These are phyloP conservation scores for Balaenoptera acutorostrata DNA, from an alignment of 2,113 vertebrate genomes.

Conservation along the genomic window DNA sequence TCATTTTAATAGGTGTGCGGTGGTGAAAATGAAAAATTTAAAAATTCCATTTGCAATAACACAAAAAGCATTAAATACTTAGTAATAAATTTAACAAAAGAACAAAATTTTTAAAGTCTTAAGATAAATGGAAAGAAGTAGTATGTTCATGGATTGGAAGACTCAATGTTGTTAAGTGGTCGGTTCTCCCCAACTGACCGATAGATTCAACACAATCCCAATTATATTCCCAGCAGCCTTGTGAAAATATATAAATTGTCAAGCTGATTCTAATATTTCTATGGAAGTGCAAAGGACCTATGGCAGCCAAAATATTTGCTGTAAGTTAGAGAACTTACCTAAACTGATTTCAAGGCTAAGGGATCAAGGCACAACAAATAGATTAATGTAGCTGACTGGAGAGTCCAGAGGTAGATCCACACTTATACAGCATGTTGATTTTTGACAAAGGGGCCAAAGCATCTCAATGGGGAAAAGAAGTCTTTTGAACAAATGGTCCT, in stretches of 20 bases:
- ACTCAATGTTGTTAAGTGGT: background rate
- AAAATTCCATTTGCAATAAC: background rate
- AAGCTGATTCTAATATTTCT: background rate
- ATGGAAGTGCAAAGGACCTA: background rate
- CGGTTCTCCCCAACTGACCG: accelerated
- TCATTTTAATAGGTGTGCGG: background rate
- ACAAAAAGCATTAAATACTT: background rate
- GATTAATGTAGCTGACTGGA: background rate
- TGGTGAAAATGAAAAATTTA: background rate
- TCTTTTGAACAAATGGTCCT: background rate
- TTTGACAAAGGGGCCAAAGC: background rate
- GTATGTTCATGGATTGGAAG: background rate
- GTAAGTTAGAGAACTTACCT: background rate
- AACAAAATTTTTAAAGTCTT: background rate
- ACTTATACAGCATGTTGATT: background rate
- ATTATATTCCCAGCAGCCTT: background rate
- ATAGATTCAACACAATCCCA: background rate
- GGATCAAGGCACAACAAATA: background rate
- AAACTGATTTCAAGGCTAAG: background rate
- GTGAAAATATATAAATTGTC: background rate
- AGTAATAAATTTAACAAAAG: background rate
- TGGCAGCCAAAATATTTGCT: background rate
- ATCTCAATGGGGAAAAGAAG: background rate
- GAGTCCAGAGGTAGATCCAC: background rate
- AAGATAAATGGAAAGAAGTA: background rate